Evolutionary conservation across 2,113 vertebrate species (phyloP), one percentile per base, ranked within the genome.

Genomic region (Calonectris borealis): DNA sequence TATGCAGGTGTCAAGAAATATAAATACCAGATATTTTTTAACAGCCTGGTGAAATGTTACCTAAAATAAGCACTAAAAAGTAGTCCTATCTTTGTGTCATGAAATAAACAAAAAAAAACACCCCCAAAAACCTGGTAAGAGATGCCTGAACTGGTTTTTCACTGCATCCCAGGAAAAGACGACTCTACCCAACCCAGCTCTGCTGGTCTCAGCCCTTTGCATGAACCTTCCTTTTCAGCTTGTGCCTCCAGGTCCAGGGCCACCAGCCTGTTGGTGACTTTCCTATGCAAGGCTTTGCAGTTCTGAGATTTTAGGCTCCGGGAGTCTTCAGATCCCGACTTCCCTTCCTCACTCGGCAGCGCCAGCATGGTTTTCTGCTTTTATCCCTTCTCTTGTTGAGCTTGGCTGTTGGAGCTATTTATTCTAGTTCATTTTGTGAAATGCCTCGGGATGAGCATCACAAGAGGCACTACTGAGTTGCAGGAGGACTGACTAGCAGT

Each of bases 151-250:
- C 13, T 52, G 14, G 0, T 36, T 76, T 81, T 62, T 26, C 49
- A 34, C 18, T 48, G 48, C 21, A 40, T 40, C 34, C 29, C 66
- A n/a, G 38, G 34, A 54, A 72, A 29, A 42, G 22, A 13, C 2
- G 5, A 10, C 44, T 36, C 10, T 7, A 17, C 55, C 38, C 9
- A 7, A 13, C 0, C 12, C 84, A 40, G 27, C 64, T 44, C 5
- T 54, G 58, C 58, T 40, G 34, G 34, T 66, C 34, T 25, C 57
- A 69, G 75, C 54, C 42, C 36, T 42, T 13, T 7, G 42, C 78
- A 6, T 0, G 22, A 42, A 38, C 52, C 60, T 12, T 8, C 78
- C 36, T 14, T 5, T 6, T 1, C 31, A 9, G 1, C 26, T 10
- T 3, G 36, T 9, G 77, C 52, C 78, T 36, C 6, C 1, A 24